These are phyloP conservation scores for Cephus sareptanus DNA, from an alignment of 2,888 invertebrate species.

Conservation along the genomic window DNA sequence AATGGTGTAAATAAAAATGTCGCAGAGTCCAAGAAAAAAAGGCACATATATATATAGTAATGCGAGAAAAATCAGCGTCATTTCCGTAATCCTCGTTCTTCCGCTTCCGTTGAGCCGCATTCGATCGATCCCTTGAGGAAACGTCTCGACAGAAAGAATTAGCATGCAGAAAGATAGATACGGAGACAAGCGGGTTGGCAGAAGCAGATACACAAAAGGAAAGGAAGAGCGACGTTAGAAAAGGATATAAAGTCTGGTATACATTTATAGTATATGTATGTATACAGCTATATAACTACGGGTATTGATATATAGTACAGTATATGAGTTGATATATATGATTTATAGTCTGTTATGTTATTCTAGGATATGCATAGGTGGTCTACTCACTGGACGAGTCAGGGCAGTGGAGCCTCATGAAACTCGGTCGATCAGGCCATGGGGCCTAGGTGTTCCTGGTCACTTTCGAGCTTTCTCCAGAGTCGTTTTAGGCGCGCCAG, in stretches of 20 bases:
- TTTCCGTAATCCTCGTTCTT: not conserved
- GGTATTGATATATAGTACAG: not conserved
- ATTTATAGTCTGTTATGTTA: not conserved
- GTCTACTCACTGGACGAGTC: conserved; percentile 61
- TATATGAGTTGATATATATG: not conserved
- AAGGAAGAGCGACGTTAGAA: not conserved
- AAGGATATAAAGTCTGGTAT: not conserved
- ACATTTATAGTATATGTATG: not conserved
- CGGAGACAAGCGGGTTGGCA: not conserved
- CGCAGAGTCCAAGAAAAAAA: not conserved
- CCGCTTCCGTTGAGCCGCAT: not conserved
- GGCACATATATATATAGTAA: not conserved
- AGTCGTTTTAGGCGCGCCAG: not conserved
- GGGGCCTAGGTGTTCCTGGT: conserved; percentile 33
- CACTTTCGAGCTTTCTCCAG: conserved; percentile 1
- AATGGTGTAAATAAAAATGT: not conserved
- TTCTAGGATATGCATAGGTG: not conserved
- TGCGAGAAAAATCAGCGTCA: not conserved
- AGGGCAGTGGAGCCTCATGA: conserved; percentile 63
- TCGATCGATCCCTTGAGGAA: not conserved
- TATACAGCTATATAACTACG: not conserved
- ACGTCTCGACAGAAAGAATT: not conserved
- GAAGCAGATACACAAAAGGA: conserved; percentile 1
- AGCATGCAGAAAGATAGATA: not conserved
- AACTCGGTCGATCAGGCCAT: conserved; percentile 50